Percentiles rank a stretch among this genome's conserved stretches.
Conservation (phyloP, 2,113 vertebrate species). For the Dolichallabes microphthalmus region DNA sequence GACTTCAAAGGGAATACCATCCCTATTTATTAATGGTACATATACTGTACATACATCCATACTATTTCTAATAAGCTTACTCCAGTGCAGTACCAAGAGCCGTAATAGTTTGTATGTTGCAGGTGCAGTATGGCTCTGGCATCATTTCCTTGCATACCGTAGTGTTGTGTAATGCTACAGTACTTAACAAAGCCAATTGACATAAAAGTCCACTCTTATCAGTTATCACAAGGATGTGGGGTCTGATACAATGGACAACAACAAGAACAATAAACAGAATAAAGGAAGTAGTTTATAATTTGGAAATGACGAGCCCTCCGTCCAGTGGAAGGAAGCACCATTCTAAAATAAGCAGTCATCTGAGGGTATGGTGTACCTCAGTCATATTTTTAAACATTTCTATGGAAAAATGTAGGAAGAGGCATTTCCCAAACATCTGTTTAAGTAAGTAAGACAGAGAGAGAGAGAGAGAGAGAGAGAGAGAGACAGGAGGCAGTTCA, state of each 20-base stretch:
- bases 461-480: slow-evolving; percentile 20
- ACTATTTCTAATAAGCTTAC: not conserved
- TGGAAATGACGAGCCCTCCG: not conserved
- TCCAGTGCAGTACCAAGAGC: not conserved
- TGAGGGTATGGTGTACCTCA: slow-evolving; percentile 41
- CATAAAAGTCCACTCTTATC: slow-evolving; percentile 12
- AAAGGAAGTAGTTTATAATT: slow-evolving; percentile 14
- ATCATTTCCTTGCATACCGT: slow-evolving; percentile 16
- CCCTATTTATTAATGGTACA: not conserved
- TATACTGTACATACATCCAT: not conserved
- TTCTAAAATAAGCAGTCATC: slow-evolving; percentile 16
- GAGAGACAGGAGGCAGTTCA: slow-evolving; percentile 19
- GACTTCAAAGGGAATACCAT: not conserved
- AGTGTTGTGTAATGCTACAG: not conserved
- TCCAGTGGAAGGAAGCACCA: not conserved
- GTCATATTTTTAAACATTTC: slow-evolving; percentile 46
- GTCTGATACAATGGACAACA: slow-evolving; percentile 60
- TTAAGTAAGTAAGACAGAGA: not conserved
- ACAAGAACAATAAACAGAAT: slow-evolving; percentile 55
- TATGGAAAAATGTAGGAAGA: slow-evolving; percentile 50
- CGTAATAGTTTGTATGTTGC: not conserved
- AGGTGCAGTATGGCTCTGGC: slow-evolving; percentile 8
- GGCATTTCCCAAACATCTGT: slow-evolving; percentile 52
- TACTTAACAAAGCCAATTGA: slow-evolving; percentile 52
- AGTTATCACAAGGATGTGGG: slow-evolving; percentile 60